Conservation (phyloP, 2,888 invertebrate genomes). For the Tholera decimalis region DNA sequence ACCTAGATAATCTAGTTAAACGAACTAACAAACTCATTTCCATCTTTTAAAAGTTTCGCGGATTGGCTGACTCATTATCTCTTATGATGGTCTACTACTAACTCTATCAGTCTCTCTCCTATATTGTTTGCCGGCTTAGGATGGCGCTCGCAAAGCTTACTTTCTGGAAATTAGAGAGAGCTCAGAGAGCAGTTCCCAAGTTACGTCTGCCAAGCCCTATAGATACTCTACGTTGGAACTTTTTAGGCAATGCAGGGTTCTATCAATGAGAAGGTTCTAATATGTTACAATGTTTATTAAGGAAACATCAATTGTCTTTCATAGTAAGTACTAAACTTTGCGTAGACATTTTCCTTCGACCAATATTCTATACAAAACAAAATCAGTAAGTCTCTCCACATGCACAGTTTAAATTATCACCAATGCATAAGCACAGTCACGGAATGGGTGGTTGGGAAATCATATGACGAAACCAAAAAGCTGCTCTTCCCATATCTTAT, state of each 20-base stretch:
- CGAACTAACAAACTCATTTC: no score
- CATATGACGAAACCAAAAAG: neutral
- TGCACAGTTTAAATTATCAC: conserved; percentile 2
- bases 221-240: neutral
- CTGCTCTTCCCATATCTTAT: no score
- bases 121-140: no score
- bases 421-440: no score
- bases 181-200: no score
- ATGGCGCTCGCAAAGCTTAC: no score
- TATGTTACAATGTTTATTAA: neutral
- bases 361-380: neutral
- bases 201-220: conserved; percentile 2
- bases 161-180: no score
- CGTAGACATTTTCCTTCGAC: neutral
- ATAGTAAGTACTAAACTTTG: conserved; percentile 4
- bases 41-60: no score
- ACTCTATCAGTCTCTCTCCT: no score
- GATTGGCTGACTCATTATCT: no score
- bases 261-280: neutral
- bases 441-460: neutral
- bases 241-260: conserved; percentile 1
- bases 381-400: neutral
- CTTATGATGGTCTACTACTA: no score
- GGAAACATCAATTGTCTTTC: neutral
- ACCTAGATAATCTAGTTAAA: no score